Evolutionary conservation across 2,797 vertebrate genomes (phyloP).

Genomic region (Meriones psammophilus): DNA sequence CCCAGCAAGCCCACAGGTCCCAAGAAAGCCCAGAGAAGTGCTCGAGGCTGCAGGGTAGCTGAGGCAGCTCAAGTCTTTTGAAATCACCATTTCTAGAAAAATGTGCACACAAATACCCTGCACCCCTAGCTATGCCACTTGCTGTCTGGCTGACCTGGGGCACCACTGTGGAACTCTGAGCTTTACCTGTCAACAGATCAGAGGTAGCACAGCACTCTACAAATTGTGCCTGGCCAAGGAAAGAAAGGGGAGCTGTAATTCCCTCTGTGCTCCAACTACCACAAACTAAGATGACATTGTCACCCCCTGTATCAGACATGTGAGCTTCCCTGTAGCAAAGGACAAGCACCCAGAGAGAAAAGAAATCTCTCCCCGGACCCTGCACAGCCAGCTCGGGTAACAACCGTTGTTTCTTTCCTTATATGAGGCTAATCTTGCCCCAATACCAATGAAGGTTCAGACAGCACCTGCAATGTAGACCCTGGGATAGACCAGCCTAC

Average conservation of each 20-base stretch:
- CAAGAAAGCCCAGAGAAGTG: neutral
- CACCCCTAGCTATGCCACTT: neutral
- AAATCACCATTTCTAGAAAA: fast-evolving
- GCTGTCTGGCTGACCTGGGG: neutral
- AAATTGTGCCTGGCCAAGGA: fast-evolving
- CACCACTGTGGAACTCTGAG: neutral
- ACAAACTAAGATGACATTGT: fast-evolving
- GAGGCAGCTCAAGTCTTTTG: fast-evolving
- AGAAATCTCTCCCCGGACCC: neutral
- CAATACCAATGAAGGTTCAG: fast-evolving
- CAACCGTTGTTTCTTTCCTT: neutral
- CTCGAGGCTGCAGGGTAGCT: fast-evolving
- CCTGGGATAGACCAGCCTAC: neutral
- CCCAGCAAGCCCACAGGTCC: neutral
- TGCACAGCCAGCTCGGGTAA: fast-evolving
- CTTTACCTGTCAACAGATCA: no score
- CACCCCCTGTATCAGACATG: neutral
- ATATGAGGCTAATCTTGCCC: fast-evolving
- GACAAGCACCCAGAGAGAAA: neutral
- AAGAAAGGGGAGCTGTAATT: neutral
- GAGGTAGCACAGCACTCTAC: fast-evolving
- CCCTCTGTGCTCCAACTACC: neutral
- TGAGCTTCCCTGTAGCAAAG: neutral
- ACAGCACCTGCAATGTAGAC: neutral
- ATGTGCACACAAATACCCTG: fast-evolving